Evolutionary conservation across 1,140 invertebrate genomes (phyloP).

Genomic region (Apis florea): DNA sequence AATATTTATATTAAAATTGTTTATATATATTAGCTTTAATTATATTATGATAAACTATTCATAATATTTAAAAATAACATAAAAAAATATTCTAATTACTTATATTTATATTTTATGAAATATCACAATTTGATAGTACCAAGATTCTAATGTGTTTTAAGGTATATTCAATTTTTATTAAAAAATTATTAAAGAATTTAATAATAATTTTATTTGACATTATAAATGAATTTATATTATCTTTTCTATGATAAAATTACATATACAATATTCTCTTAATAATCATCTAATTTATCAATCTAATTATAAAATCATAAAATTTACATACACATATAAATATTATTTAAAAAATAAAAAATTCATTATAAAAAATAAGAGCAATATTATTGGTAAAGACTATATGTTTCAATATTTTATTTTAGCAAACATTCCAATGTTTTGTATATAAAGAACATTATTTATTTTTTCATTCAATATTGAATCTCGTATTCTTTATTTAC

Average conservation of each 20-base stretch:
- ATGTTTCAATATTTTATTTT: not conserved
- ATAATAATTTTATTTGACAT: not conserved
- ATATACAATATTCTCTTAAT: slow-evolving; percentile 5
- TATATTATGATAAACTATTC: slow-evolving; percentile 9
- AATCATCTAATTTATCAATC: too few relatives aligned
- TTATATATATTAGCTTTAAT: not conserved
- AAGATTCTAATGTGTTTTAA: not conserved
- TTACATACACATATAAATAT: not conserved
- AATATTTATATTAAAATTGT: slow-evolving; percentile 1
- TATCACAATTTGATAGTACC: not conserved
- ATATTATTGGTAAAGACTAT: not conserved
- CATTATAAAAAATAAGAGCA: slow-evolving; percentile 45
- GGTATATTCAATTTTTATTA: not conserved
- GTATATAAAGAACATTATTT: slow-evolving; percentile 1
- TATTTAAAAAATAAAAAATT: not conserved
- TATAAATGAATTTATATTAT: not conserved
- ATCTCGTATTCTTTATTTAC: too few relatives aligned
- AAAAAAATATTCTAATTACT: not conserved
- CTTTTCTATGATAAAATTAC: slow-evolving; percentile 2
- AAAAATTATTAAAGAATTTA: not conserved
- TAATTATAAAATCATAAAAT: too few relatives aligned
- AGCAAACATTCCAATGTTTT: slow-evolving; percentile 36
- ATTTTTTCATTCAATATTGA: not conserved
- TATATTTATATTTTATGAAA: not conserved
- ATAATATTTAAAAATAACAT: slow-evolving; percentile 25